Percentiles rank a stretch among this genome's conserved stretches.
phyloP scores from a whole-genome alignment of 1,140 invertebrate genomes.

The Piezodorus guildinii region DNA sequence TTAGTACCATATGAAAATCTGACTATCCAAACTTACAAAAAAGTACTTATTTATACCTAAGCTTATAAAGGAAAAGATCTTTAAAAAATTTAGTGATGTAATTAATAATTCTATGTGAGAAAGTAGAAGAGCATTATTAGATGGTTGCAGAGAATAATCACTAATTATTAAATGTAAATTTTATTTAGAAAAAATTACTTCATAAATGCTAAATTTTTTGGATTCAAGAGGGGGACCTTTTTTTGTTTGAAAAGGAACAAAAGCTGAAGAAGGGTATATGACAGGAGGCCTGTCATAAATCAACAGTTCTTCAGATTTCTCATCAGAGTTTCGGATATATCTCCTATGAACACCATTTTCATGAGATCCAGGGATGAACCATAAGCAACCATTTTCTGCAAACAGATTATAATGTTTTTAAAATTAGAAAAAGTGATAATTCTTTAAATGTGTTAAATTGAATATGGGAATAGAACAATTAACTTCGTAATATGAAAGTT shows the following conservation, averaged over 20 bases:
- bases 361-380: conserved; percentile 84
- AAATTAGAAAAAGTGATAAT: not conserved
- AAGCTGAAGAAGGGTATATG: conserved; percentile 62
- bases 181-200: too few relatives aligned
- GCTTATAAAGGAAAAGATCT: too few relatives aligned
- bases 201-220: not conserved
- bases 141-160: too few relatives aligned
- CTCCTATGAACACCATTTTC: conserved; percentile 62
- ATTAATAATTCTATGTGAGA: too few relatives aligned
- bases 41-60: too few relatives aligned
- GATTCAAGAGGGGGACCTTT: conserved; percentile 47
- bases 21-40: too few relatives aligned
- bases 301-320: conserved; percentile 44
- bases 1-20: too few relatives aligned
- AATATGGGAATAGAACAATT: not conserved
- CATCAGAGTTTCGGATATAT: conserved; percentile 57
- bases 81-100: too few relatives aligned
- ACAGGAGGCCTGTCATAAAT: conserved; percentile 51
- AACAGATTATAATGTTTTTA: not conserved
- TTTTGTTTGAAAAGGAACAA: conserved; percentile 62
- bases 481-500: not conserved
- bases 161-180: too few relatives aligned
- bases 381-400: conserved; percentile 84
- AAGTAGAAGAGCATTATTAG: too few relatives aligned
- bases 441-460: not conserved